Percentiles rank a stretch among this genome's conserved stretches.
Conservation (phyloP, 2,113 vertebrate species). For the Ceuthmochares aereus region DNA sequence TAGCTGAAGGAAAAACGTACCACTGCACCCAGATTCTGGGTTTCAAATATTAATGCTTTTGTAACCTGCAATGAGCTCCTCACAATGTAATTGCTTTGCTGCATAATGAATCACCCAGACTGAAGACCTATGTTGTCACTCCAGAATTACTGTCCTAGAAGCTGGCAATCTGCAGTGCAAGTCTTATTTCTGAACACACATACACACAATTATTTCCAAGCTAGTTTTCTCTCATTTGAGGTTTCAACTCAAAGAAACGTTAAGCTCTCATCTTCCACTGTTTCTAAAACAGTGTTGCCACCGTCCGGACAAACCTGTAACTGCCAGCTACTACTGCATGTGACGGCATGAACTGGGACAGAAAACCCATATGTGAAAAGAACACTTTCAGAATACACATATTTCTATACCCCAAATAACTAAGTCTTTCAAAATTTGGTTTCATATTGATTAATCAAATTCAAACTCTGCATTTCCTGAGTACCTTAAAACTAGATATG, state of each 20-base stretch:
- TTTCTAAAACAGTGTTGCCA: conserved; percentile 64
- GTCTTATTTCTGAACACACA: neutral
- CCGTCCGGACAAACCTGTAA: conserved; percentile 47
- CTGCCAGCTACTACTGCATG: neutral
- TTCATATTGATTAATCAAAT: neutral
- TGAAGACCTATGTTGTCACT: conserved; percentile 5
- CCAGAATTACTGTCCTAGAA: neutral
- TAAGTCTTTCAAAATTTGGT: neutral
- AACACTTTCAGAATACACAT: neutral
- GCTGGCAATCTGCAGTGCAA: neutral
- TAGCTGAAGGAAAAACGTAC: conserved; percentile 1
- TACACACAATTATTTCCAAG: neutral
- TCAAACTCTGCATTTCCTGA: neutral
- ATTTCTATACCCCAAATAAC: neutral
- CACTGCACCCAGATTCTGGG: neutral
- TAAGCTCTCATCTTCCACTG: neutral
- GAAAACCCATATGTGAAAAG: neutral
- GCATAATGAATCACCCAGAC: neutral
- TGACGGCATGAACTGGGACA: rapidly evolving
- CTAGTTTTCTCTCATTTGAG: neutral
- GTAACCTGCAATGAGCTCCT: neutral
- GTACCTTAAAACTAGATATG: neutral
- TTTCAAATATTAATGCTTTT: neutral
- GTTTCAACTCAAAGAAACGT: neutral
- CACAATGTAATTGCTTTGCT: neutral